Evolutionary conservation across 2,888 invertebrate species (phyloP).

Genomic region (Allacma fusca): DNA sequence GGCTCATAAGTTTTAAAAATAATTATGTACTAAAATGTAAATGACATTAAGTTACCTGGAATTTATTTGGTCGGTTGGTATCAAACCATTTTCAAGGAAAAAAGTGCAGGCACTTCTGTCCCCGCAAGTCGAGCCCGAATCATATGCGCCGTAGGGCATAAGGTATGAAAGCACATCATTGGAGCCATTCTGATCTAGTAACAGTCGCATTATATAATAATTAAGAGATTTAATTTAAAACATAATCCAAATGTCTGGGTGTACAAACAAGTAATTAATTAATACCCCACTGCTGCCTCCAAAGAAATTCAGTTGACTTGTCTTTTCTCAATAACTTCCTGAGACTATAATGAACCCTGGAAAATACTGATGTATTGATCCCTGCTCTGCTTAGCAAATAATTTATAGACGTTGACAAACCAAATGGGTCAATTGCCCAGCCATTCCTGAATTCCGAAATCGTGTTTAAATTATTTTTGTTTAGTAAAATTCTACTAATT

Average conservation of each 20-base stretch:
- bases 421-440: conserved; percentile 96
- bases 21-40: too few relatives aligned
- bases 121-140: conserved; percentile 98
- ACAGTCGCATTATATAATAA: too few relatives aligned
- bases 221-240: not conserved
- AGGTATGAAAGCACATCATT: conserved; percentile 71
- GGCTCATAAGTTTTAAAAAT: too few relatives aligned
- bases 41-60: too few relatives aligned
- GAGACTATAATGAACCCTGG: conserved; percentile 91
- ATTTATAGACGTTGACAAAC: conserved; percentile 85
- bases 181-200: not conserved
- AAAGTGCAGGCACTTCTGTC: too few relatives aligned
- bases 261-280: not conserved
- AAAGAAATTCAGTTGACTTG: conserved; percentile 88
- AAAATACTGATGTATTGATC: conserved; percentile 82
- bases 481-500: not conserved
- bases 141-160: conserved; percentile 99
- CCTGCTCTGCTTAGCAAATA: conserved; percentile 83
- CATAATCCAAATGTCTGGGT: not conserved
- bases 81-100: too few relatives aligned
- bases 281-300: conserved; percentile 95
- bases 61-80: too few relatives aligned
- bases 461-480: conserved; percentile 48
- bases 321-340: conserved; percentile 87
- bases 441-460: conserved; percentile 66